Base-by-base conservation (phyloP, 2,797 vertebrate genomes). In the Sebastes vulpes region DNA sequence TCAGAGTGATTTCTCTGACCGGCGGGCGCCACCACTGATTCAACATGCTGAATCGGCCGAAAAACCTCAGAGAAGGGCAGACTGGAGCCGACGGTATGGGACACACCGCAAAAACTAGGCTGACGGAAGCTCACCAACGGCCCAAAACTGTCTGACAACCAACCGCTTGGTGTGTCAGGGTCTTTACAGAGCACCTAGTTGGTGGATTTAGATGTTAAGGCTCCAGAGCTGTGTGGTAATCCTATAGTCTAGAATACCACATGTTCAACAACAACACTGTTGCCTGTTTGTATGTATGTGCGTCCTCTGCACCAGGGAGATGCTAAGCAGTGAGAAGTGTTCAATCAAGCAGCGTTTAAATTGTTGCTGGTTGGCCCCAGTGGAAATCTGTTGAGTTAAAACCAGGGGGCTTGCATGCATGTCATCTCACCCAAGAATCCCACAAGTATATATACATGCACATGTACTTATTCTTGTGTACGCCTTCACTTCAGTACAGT, bases 241-340 rank as follows among this genome's bases (percentile, higher is more conserved):
- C 35, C 35, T 38, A 14, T 38, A 31, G 16, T 73, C 14, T 63
- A 60, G 23, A 48, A 18, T 57, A 57, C 63, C 9, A 63, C 38
- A 57, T 38, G 28, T 56, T 64, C 53, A 56, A 26, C 23, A 26
- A 12, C 64, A 16, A 66, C 20, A 14, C 32, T 42, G 1, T 61
- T 29, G 23, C 72, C 14, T 67, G 2, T 63, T 63, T 28, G 12
- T 70, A 12, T 63, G 12, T 75, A 25, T 79, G 42, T 65, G 73
- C 79, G 2, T 31, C 48, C 14, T 6, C 18, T 65, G 32, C 66
- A 35, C 42, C 32, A 6, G 6, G n/a, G 29, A 20, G 10, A 61
- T 59, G 29, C 14, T 50, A 29, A 52, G 20, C 28, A 57, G 9
- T 65, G 25, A 72, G 29, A 70, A 25, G 46, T 54, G 29, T 73